These are phyloP conservation scores for Cynodonichthys magdalenae DNA, from an alignment of 2,797 vertebrate genomes.

Conservation along the genomic window DNA sequence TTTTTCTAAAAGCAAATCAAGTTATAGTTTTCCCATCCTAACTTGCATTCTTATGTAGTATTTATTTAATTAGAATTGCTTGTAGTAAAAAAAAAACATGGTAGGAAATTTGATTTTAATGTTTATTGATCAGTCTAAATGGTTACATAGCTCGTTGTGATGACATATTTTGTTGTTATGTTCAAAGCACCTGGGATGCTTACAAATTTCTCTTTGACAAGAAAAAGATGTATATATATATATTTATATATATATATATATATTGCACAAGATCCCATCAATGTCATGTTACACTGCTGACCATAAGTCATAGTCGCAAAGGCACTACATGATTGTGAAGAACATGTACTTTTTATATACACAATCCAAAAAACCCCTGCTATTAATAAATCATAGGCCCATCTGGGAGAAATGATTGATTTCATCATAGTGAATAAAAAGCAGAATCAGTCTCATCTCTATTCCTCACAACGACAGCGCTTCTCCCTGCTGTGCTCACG, in stretches of 20 bases:
- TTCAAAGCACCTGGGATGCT: not conserved
- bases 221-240: not conserved
- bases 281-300: slow-evolving; percentile 22
- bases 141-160: not conserved
- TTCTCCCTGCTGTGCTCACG: slow-evolving; percentile 48
- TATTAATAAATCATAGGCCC: slow-evolving; percentile 67
- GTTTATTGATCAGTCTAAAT: not conserved
- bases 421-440: slow-evolving; percentile 61
- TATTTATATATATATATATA: too few species aligned
- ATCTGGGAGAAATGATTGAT: slow-evolving; percentile 69
- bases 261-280: slow-evolving; percentile 31
- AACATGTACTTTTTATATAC: slow-evolving; percentile 40
- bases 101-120: not conserved
- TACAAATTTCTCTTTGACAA: slow-evolving; percentile 11
- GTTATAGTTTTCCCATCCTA: too few species aligned
- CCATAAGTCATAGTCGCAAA: slow-evolving; percentile 52
- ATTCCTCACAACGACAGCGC: slow-evolving; percentile 36
- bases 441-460: slow-evolving; percentile 46
- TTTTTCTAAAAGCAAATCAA: too few species aligned
- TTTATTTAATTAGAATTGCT: not conserved
- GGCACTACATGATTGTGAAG: slow-evolving; percentile 31
- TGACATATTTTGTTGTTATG: not conserved
- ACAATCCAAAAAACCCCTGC: slow-evolving; percentile 36
- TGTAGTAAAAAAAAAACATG: too few species aligned
- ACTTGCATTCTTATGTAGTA: not conserved